Evolutionary conservation across 2,113 vertebrate genomes (phyloP), one percentile per base, ranked within the genome.

Genomic region (Thamnophis sirtalis): DNA sequence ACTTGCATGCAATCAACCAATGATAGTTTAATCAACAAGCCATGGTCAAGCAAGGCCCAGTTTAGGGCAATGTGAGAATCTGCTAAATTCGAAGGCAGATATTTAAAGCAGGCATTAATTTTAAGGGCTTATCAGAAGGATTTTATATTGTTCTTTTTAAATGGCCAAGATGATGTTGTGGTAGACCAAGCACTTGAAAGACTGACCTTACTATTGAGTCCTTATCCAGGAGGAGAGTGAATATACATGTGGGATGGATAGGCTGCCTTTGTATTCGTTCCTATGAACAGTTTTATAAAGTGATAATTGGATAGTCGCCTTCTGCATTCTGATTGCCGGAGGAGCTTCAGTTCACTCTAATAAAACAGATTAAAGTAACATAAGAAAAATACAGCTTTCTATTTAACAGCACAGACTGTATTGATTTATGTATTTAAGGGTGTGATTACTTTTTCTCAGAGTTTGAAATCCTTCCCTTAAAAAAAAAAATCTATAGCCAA

Each of bases 301-400:
- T 94, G 10, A 92, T 94, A 96, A 97, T 96, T 96, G 92, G 60
- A 54, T 56, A 95, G 89, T 89, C 95, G 91, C 68, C 8, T 95
- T 56, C 93, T 92, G 33, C 48, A 91, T 38, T 94, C 88, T 58
- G 84, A 95, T 95, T 95, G 87, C 80, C 48, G 28, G 90, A 92
- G 90, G 87, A 96, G 89, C 88, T 91, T 94, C 93, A 92, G 48
- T 93, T 95, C 85, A 95, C 1, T 92, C 7, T 91, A 93, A 94
- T 93, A 96, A 94, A 95, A 19, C 17, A 84, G 26, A 91, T 88
- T 92, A 87, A 92, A 96, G 93, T 94, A 60, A 1, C 21, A 87
- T 73, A 92, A n/a, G 43, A 93, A 93, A 92, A 49, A n/a, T n/a
- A 0, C 1, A 90, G 49, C 56, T 2, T 94, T 95, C 94, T 92